Evolutionary conservation across 2,113 vertebrate genomes (phyloP), one percentile per base, ranked within the genome.

Genomic region (Dicerorhinus sumatrensis): DNA sequence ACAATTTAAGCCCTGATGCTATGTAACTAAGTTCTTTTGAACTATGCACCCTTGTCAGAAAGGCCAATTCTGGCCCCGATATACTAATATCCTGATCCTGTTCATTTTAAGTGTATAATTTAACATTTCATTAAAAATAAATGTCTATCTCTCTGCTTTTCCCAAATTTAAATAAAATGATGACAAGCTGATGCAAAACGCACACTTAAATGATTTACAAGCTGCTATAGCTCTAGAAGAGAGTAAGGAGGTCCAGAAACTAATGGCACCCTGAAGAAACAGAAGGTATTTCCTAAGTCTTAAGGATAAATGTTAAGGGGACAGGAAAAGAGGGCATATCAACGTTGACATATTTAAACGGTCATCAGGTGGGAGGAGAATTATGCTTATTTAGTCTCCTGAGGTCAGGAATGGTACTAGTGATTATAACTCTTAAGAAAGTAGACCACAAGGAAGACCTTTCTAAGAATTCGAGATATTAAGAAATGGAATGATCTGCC

Each of bases 121-220:
- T 83, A 91, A 85, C 36, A 51, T 75, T 60, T 85, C 77, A 76
- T 81, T 60, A 48, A 56, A 84, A 95, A 36, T 33, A 87, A 36
- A 48, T 25, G 11, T 36, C n/a, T 42, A 39, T 31, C 17, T 25
- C 20, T 93, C 36, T 86, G 56, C 3, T 48, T 75, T 89, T 65
- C 62, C 58, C 21, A 93, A 91, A 94, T 60, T 31, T 70, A 83
- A 91, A 91, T 63, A 81, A 33, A 93, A 72, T 33, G 31, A 89
- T 31, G 27, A 81, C 8, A 75, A 76, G 8, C n/a, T 21, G 56
- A 58, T n/a, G 2, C 10, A 65, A 96, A 82, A 67, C 20, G 51
- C 25, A 18, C 27, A 91, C 0, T 39, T 29, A 62, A 48, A 17
- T 56, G 46, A 72, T 27, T 39, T 65, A 25, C 6, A 88, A 48